Conservation (phyloP, 1,140 invertebrate species). For the Drosophila auraria region DNA sequence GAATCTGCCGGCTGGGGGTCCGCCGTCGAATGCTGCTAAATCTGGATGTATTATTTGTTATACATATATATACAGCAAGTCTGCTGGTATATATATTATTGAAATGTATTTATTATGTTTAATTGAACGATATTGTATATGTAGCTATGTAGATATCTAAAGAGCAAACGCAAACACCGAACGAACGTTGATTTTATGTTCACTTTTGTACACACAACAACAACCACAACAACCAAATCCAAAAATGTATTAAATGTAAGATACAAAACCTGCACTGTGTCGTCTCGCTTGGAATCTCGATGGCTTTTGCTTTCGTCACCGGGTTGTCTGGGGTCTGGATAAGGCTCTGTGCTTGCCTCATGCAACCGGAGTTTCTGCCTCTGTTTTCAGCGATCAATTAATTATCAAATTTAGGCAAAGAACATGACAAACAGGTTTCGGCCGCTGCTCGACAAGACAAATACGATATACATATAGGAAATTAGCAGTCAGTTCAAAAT, state of each 20-base stretch:
- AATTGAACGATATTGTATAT: constrained; percentile 66
- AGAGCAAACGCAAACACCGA: constrained; percentile 38
- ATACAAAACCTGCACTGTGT: constrained; percentile 39
- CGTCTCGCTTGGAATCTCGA: constrained; percentile 30
- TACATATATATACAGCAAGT: constrained; percentile 44
- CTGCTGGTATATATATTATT: constrained; percentile 58
- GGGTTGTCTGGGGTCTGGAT: constrained; percentile 8
- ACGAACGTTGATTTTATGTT: constrained; percentile 74
- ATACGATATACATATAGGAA: constrained; percentile 39
- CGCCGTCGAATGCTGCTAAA: constrained; percentile 30
- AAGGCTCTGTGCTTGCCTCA: constrained; percentile 8
- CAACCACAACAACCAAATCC: constrained; percentile 54
- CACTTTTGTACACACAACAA: constrained; percentile 64
- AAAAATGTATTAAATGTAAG: constrained; percentile 80
- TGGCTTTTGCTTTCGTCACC: constrained; percentile 33
- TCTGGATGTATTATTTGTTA: constrained; percentile 80
- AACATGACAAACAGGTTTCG: constrained; percentile 76
- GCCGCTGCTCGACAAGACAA: constrained; percentile 41
- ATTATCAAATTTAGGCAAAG: constrained; percentile 69
- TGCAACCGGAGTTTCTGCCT: constrained; percentile 25
- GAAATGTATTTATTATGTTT: constrained; percentile 81
- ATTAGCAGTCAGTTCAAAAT: constrained; percentile 56
- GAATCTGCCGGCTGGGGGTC: constrained; percentile 50
- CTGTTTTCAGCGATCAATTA: constrained; percentile 58
- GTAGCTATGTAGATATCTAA: constrained; percentile 78